A percentile compares a stretch with the other conserved stretches of the same genome.
phyloP scores from a whole-genome alignment of 1,140 invertebrate species.

The Saccostrea cuccullata region DNA sequence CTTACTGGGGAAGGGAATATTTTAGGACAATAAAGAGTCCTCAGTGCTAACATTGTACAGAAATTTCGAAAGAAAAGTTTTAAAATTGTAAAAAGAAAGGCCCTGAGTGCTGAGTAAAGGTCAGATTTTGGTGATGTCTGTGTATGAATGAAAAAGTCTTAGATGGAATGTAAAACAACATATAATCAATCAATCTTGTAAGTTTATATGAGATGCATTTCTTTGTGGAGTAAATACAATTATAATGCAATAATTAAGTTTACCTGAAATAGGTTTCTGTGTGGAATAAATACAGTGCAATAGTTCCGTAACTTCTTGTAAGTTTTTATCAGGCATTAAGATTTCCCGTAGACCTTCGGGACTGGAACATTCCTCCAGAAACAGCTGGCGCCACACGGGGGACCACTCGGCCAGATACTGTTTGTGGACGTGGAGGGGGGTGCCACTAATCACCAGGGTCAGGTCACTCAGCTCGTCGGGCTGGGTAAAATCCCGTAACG shows the following conservation, averaged over 20 bases:
- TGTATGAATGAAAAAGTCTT: too few species aligned
- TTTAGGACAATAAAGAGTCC: not conserved
- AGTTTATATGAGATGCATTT: not conserved
- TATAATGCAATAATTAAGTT: not conserved
- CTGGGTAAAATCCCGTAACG: slow-evolving; percentile 64
- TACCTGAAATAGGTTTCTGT: slow-evolving; percentile 71
- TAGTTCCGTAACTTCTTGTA: slow-evolving; percentile 69
- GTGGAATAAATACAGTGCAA: slow-evolving; percentile 74
- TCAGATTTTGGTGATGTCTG: too few species aligned
- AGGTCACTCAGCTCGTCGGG: slow-evolving; percentile 69
- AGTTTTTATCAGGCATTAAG: slow-evolving; percentile 64
- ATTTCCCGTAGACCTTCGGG: slow-evolving; percentile 63
- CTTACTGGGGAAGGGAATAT: not conserved
- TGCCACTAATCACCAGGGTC: slow-evolving; percentile 65
- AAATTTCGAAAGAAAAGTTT: too few species aligned
- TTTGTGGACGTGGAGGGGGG: slow-evolving; percentile 68
- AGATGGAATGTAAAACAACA: too few species aligned
- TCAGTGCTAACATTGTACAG: not conserved
- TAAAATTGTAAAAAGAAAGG: not conserved
- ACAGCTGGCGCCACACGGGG: slow-evolving; percentile 71
- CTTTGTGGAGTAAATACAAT: not conserved
- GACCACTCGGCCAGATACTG: slow-evolving; percentile 73
- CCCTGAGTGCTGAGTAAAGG: too few species aligned
- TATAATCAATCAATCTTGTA: not conserved
- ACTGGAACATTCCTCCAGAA: slow-evolving; percentile 67